phyloP scores from a whole-genome alignment of 2,797 vertebrate genomes.

The Galagoides demidoff region DNA sequence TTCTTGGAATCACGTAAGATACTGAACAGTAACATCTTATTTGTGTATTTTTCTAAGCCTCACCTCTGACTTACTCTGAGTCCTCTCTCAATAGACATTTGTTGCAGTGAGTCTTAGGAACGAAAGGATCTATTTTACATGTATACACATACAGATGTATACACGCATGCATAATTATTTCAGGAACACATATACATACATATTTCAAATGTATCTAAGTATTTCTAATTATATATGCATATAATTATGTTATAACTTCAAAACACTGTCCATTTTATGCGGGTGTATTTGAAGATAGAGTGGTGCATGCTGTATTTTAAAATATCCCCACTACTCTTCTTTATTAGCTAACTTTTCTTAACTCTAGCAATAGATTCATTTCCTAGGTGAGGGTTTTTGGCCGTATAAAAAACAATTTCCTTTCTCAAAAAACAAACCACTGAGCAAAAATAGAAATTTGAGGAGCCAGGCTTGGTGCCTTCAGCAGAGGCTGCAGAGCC shows the following conservation, averaged over 20 bases:
- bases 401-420: background rate
- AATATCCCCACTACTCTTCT: background rate
- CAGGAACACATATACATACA: background rate
- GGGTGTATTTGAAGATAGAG: background rate
- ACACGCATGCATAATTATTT: background rate
- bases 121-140: background rate
- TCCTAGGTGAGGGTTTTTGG: background rate
- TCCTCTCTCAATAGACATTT: background rate
- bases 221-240: background rate
- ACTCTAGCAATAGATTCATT: background rate
- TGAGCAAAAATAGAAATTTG: slow-evolving; percentile 11
- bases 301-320: background rate
- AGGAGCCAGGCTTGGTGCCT: background rate
- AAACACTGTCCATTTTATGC: background rate
- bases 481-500: background rate
- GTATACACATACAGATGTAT: background rate
- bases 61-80: background rate
- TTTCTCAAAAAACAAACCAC: slow-evolving; percentile 33
- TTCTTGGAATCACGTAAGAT: background rate
- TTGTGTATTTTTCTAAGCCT: background rate
- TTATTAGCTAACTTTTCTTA: slow-evolving; percentile 6
- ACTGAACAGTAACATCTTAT: background rate
- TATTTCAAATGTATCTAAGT: background rate
- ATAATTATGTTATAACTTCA: background rate
- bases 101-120: background rate